phyloP scores from a whole-genome alignment of 2,888 invertebrate species.

The Cotesia congregata region DNA sequence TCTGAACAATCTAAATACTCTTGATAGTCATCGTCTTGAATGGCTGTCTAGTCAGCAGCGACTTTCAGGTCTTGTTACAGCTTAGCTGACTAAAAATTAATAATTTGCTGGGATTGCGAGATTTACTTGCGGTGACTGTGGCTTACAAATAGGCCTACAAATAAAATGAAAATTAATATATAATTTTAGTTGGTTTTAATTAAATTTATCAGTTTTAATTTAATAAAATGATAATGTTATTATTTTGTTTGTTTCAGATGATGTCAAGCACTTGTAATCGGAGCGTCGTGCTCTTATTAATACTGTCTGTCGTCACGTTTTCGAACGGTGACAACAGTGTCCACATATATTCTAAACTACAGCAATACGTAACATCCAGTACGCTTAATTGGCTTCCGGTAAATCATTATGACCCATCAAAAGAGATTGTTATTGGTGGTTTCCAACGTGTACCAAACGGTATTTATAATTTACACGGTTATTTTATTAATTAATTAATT shows the following conservation, averaged over 20 bases:
- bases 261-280: slow-evolving; percentile 28
- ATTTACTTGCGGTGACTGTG: background rate
- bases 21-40: background rate
- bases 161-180: background rate
- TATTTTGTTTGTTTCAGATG: slow-evolving; percentile 42
- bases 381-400: slow-evolving; percentile 82
- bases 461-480: slow-evolving; percentile 40
- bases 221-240: background rate
- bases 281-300: slow-evolving; percentile 8
- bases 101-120: background rate
- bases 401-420: slow-evolving; percentile 70
- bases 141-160: background rate
- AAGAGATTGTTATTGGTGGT: slow-evolving; percentile 75
- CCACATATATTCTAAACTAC: slow-evolving; percentile 62
- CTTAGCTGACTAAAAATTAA: background rate
- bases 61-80: background rate
- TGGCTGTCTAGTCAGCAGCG: background rate
- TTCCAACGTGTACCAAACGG: slow-evolving; percentile 55
- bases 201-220: background rate
- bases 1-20: background rate
- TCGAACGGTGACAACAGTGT: slow-evolving; percentile 66
- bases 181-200: background rate
- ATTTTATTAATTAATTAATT: background rate
- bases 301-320: slow-evolving; percentile 7
- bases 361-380: slow-evolving; percentile 84